Evolutionary conservation across 2,888 invertebrate species (phyloP).

Genomic region (Himalopsyche kuldschensis): DNA sequence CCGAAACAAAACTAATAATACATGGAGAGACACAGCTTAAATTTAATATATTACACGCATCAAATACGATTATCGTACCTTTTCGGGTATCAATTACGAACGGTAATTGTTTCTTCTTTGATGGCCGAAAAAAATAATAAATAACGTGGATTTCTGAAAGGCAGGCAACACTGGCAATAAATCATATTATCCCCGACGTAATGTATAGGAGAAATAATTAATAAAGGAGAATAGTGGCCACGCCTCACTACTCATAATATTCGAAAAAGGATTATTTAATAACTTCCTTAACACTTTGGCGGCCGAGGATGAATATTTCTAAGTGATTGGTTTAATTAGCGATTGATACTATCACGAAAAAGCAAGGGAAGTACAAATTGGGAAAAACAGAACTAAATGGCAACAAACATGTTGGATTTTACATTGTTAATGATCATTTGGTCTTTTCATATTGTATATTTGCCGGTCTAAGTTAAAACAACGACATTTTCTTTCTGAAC

Average conservation of each 20-base stretch:
- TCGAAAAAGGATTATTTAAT: not conserved
- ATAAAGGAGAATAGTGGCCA: not conserved
- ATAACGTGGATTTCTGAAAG: not conserved
- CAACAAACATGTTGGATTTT: too few species aligned
- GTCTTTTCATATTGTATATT: too few species aligned
- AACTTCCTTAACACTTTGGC: not conserved
- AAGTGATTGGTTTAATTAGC: too few species aligned
- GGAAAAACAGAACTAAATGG: too few species aligned
- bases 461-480: too few species aligned
- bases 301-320: not conserved
- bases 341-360: too few species aligned
- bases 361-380: too few species aligned
- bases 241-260: not conserved
- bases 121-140: not conserved
- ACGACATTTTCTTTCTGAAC: too few species aligned
- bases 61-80: not conserved
- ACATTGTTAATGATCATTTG: too few species aligned
- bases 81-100: not conserved
- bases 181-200: not conserved
- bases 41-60: not conserved
- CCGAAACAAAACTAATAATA: not conserved
- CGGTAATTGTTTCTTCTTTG: not conserved
- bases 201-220: constrained; percentile 1
- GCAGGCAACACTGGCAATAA: not conserved
- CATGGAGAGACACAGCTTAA: not conserved